Evolutionary conservation across 2,888 invertebrate species (phyloP).

Genomic region (Muscina levida): DNA sequence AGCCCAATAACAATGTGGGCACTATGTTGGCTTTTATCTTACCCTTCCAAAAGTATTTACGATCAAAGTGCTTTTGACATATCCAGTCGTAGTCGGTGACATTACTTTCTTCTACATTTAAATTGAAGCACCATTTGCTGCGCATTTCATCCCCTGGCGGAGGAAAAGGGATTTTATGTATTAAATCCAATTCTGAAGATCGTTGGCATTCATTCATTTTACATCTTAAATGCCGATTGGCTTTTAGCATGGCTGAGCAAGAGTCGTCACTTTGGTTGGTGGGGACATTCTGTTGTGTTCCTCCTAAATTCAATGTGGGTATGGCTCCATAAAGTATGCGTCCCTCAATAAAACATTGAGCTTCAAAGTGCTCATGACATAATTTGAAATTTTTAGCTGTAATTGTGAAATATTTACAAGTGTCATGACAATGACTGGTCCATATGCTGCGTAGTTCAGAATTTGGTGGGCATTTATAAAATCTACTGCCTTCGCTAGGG

Average conservation of each 20-base stretch:
- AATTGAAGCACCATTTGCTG: slow-evolving; percentile 72
- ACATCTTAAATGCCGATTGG: slow-evolving; percentile 46
- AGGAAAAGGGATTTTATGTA: slow-evolving; percentile 65
- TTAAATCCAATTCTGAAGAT: slow-evolving; percentile 49
- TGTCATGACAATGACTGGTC: slow-evolving; percentile 24
- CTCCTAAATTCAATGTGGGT: slow-evolving; percentile 69
- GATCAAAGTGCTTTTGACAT: slow-evolving; percentile 74
- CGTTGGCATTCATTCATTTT: slow-evolving; percentile 58
- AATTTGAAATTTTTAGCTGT: slow-evolving; percentile 61
- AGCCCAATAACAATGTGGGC: slow-evolving; percentile 72
- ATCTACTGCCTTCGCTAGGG: neutral
- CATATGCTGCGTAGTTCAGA: neutral
- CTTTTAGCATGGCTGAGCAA: slow-evolving; percentile 5
- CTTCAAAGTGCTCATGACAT: slow-evolving; percentile 72
- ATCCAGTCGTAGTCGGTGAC: slow-evolving; percentile 60
- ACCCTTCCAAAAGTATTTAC: slow-evolving; percentile 67
- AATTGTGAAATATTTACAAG: slow-evolving; percentile 28
- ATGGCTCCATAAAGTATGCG: slow-evolving; percentile 72
- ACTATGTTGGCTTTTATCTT: slow-evolving; percentile 66
- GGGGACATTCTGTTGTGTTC: neutral
- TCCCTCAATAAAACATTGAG: slow-evolving; percentile 67
- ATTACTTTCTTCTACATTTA: slow-evolving; percentile 58
- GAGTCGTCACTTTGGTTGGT: no score
- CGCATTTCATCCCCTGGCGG: slow-evolving; percentile 19
- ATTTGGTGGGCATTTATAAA: slow-evolving; percentile 39